Conservation (phyloP, 2,113 vertebrate genomes). For the Toxotes chatareus region DNA sequence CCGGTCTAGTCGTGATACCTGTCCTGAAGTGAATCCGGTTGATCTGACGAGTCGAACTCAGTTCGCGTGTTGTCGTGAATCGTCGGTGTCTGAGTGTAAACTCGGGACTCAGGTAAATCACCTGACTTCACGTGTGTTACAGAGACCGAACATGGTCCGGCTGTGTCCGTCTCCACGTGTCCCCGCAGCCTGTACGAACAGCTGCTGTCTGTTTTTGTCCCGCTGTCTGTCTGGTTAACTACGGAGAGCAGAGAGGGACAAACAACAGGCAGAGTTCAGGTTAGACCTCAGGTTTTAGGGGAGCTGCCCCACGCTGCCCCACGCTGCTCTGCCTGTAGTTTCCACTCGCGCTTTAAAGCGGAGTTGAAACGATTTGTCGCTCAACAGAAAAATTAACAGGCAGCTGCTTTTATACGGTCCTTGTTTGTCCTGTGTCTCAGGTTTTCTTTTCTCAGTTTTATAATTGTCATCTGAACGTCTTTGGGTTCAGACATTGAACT, state of each 20-base stretch:
- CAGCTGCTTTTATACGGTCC: too few species aligned
- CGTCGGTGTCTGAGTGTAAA: too few species aligned
- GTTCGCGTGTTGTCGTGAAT: too few species aligned
- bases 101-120: background rate
- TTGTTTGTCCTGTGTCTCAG: too few species aligned
- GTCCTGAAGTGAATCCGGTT: too few species aligned
- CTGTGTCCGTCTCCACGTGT: conserved; percentile 9
- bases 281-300: too few species aligned
- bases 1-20: too few species aligned
- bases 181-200: conserved; percentile 37
- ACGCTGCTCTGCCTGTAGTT: too few species aligned
- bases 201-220: conserved; percentile 23
- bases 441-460: too few species aligned
- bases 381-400: background rate
- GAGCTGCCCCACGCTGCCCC: too few species aligned
- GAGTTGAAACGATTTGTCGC: background rate
- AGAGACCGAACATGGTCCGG: background rate
- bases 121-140: background rate
- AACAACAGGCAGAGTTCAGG: background rate
- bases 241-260: conserved; percentile 5
- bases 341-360: background rate
- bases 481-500: too few species aligned
- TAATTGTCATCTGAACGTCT: too few species aligned
- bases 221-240: conserved; percentile 7
- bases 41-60: background rate